phyloP scores from a whole-genome alignment of 2,888 invertebrate genomes.

The Diadegma fenestrale region DNA sequence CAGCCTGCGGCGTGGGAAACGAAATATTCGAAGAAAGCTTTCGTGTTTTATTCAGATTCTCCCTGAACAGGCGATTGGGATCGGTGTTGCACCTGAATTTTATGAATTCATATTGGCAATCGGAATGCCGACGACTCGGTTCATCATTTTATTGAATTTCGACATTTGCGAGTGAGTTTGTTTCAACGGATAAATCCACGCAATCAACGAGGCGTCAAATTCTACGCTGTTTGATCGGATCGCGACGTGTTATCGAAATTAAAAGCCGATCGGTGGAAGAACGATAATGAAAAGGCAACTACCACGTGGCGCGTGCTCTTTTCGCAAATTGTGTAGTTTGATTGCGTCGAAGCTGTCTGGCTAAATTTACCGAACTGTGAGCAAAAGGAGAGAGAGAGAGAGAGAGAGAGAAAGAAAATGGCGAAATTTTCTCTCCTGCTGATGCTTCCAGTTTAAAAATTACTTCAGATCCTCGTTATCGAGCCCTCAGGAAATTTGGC shows the following conservation, averaged over 20 bases:
- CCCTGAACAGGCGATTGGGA: neutral
- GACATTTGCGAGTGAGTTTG: neutral
- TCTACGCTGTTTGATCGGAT: neutral
- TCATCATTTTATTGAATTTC: slow-evolving; percentile 4
- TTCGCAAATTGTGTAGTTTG: slow-evolving; percentile 43
- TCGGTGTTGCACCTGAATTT: neutral
- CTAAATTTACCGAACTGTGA: slow-evolving; percentile 22
- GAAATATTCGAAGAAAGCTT: neutral
- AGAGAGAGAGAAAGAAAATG: slow-evolving; percentile 2
- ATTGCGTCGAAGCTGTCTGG: slow-evolving; percentile 35
- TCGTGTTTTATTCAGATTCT: neutral
- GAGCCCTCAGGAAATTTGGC: slow-evolving; percentile 60
- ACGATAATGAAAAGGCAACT: neutral
- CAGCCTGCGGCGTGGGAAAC: neutral
- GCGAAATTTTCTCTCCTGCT: slow-evolving; percentile 28
- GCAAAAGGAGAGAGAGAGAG: neutral
- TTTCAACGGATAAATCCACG: neutral
- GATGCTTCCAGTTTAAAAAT: slow-evolving; percentile 49
- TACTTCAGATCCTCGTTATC: slow-evolving; percentile 61
- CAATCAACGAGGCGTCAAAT: slow-evolving; percentile 13
- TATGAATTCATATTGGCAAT: neutral
- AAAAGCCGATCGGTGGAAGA: slow-evolving; percentile 42
- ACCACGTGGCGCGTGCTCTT: neutral
- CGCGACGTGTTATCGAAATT: slow-evolving; percentile 34
- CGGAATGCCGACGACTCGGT: neutral